phyloP scores from a whole-genome alignment of 1,140 invertebrate species.

The Diploscapter pachys region DNA sequence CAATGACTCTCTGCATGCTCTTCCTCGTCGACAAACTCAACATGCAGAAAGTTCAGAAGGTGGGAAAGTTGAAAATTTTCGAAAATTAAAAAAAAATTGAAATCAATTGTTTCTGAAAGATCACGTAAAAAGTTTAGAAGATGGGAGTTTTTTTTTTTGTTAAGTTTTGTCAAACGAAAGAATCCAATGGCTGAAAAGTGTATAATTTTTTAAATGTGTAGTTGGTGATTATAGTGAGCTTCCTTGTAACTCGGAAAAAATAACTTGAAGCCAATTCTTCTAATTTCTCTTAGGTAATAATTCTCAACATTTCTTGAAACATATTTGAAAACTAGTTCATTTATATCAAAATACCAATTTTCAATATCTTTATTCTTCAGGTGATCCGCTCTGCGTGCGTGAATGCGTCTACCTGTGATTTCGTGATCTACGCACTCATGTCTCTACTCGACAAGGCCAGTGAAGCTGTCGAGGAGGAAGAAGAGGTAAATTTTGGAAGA shows the following conservation, averaged over 20 bases:
- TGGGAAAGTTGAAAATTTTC: constrained; percentile 5
- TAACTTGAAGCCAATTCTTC: too few species aligned
- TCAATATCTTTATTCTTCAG: constrained; percentile 26
- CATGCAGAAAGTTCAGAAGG: constrained; percentile 43
- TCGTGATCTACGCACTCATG: constrained; percentile 44
- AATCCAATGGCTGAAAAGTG: too few species aligned
- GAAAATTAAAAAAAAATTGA: neutral
- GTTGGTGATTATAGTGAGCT: too few species aligned
- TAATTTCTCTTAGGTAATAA: too few species aligned
- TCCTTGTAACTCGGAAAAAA: too few species aligned
- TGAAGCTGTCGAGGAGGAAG: constrained; percentile 23
- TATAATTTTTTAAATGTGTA: too few species aligned
- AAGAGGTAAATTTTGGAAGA: constrained; percentile 19
- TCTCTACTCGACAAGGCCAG: constrained; percentile 41
- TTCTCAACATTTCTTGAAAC: too few species aligned
- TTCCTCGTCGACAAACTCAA: constrained; percentile 49
- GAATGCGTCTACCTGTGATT: constrained; percentile 53
- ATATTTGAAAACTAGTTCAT: too few species aligned
- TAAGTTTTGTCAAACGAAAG: constrained; percentile 19
- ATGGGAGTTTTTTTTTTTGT: constrained; percentile 5
- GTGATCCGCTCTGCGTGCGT: constrained; percentile 31
- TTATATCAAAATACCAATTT: neutral
- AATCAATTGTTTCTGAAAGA: neutral
- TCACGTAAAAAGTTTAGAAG: too few species aligned
- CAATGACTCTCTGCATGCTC: constrained; percentile 44